Evolutionary conservation across 2,888 invertebrate genomes (phyloP).

Genomic region (Parnassius orleans): DNA sequence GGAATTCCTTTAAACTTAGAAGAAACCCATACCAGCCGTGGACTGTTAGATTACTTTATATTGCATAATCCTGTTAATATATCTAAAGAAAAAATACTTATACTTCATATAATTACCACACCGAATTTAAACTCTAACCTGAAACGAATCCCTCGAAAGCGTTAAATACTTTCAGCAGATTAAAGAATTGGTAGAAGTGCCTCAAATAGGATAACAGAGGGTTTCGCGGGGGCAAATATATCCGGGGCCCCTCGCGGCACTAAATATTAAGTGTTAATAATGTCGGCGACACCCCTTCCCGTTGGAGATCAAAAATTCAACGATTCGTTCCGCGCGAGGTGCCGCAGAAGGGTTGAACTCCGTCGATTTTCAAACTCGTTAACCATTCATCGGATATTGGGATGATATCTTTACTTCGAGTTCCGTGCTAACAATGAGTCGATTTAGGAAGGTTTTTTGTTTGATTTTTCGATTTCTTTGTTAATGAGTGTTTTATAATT

Average conservation of each 20-base stretch:
- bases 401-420: constrained; percentile 40
- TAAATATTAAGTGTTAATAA: constrained; percentile 76
- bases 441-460: not conserved
- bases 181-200: constrained; percentile 26
- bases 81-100: too few relatives aligned
- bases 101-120: not conserved
- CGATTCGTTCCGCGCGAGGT: constrained; percentile 59
- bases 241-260: constrained; percentile 47
- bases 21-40: too few relatives aligned
- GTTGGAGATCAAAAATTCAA: constrained; percentile 66
- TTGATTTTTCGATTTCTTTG: not conserved
- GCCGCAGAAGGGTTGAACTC: constrained; percentile 54
- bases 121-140: not conserved
- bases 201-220: constrained; percentile 37
- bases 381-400: constrained; percentile 58
- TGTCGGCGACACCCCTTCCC: constrained; percentile 53
- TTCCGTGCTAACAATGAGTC: constrained; percentile 29
- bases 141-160: constrained; percentile 12
- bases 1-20: too few relatives aligned
- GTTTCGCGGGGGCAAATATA: constrained; percentile 45
- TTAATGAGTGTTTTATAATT: too few relatives aligned
- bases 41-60: too few relatives aligned
- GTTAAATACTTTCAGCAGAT: constrained; percentile 25
- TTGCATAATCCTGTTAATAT: too few relatives aligned
- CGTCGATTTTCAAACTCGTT: constrained; percentile 56